Percentiles rank a stretch among this genome's conserved stretches.
Conservation (phyloP, 2,888 invertebrate genomes). For the Diarsia mendica region DNA sequence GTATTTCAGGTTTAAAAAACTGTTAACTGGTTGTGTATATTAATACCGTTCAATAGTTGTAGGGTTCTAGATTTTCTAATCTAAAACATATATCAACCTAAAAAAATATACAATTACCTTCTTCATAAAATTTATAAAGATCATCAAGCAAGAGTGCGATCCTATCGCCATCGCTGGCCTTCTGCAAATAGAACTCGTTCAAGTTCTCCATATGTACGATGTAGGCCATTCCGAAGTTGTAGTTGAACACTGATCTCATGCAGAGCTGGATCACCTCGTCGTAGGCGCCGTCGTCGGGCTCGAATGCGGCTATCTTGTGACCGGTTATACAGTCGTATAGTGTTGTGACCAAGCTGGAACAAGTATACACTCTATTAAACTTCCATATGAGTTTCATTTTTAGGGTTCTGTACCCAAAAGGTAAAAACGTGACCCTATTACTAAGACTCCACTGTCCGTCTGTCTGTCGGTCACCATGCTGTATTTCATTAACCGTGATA, state of each 20-base stretch:
- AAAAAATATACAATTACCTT: constrained; percentile 70
- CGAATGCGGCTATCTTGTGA: constrained; percentile 86
- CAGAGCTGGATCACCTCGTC: constrained; percentile 90
- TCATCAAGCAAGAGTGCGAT: constrained; percentile 90
- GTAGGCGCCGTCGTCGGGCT: constrained; percentile 89
- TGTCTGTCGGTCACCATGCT: too few species aligned
- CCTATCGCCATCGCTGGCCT: constrained; percentile 83
- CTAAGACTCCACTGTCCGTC: too few species aligned
- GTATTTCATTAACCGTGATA: too few species aligned
- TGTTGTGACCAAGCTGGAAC: constrained; percentile 92
- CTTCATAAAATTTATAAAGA: constrained; percentile 90
- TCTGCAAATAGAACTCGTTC: constrained; percentile 92
- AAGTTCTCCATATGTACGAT: constrained; percentile 91
- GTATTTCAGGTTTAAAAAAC: too few species aligned
- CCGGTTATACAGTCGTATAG: constrained; percentile 90
- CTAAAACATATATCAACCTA: neutral
- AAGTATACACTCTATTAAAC: neutral
- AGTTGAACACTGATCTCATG: constrained; percentile 91
- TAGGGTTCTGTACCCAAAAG: too few species aligned
- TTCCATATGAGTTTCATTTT: neutral
- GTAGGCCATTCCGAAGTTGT: constrained; percentile 90
- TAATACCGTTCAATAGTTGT: neutral
- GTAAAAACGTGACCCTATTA: too few species aligned
- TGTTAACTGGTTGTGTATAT: too few species aligned
- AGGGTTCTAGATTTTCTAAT: neutral